Percentiles rank a stretch among this genome's conserved stretches.
Evolutionary conservation across 2,113 vertebrate genomes (phyloP).

Genomic region (Otis tarda): DNA sequence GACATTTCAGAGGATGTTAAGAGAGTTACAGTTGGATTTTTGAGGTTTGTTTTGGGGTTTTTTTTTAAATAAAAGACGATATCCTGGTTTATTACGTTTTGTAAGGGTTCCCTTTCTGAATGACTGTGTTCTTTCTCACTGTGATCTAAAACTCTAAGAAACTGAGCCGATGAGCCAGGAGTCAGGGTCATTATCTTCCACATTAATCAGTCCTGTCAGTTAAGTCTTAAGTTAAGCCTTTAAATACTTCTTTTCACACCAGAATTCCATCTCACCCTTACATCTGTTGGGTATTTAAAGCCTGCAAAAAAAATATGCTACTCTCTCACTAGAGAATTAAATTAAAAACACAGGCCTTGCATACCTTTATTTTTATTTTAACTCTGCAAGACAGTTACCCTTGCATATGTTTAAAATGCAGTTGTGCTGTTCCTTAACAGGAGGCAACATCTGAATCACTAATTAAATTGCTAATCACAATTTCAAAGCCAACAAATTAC

Average conservation of each 20-base stretch:
- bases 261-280: slow-evolving; percentile 36
- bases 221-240: slow-evolving; percentile 59
- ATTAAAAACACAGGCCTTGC: neutral
- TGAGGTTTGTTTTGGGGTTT: neutral
- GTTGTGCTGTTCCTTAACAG: neutral
- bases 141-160: slow-evolving; percentile 21
- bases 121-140: slow-evolving; percentile 4
- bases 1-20: neutral
- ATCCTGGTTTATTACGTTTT: neutral
- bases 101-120: neutral
- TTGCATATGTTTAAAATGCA: neutral
- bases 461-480: neutral
- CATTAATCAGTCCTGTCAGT: slow-evolving; percentile 55
- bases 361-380: neutral
- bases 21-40: neutral
- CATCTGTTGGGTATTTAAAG: slow-evolving; percentile 5
- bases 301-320: neutral
- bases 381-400: neutral
- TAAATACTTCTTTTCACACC: slow-evolving; percentile 71
- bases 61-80: neutral
- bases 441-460: neutral
- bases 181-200: slow-evolving; percentile 39
- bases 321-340: neutral
- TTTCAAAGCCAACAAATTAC: neutral
- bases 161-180: slow-evolving; percentile 61